Evolutionary conservation across 2,888 invertebrate species (phyloP).

Genomic region (Thelaira solivaga): DNA sequence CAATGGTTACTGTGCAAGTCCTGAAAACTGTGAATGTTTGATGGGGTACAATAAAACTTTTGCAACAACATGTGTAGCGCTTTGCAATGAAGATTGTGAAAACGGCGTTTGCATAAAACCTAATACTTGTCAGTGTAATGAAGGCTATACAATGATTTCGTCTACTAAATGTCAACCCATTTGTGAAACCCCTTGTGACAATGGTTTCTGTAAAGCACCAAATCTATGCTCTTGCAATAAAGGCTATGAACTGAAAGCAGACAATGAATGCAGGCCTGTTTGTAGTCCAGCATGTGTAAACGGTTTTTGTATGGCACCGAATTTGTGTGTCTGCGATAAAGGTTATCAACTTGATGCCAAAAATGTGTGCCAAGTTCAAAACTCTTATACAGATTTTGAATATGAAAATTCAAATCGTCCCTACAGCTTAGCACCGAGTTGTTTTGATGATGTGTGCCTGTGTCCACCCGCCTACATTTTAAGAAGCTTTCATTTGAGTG

Average conservation of each 20-base stretch:
- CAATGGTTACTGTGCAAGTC: slow-evolving; percentile 71
- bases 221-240: slow-evolving; percentile 51
- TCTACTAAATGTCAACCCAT: slow-evolving; percentile 44
- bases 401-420: background rate
- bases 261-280: slow-evolving; percentile 1
- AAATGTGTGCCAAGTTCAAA: slow-evolving; percentile 15
- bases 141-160: slow-evolving; percentile 64
- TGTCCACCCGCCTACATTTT: slow-evolving; percentile 8
- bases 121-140: slow-evolving; percentile 74
- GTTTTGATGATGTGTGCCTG: slow-evolving; percentile 7
- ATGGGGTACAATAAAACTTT: slow-evolving; percentile 15
- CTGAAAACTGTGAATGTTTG: slow-evolving; percentile 67
- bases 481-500: background rate
- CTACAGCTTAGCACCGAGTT: background rate
- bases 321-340: slow-evolving; percentile 46
- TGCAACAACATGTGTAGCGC: slow-evolving; percentile 37
- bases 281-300: slow-evolving; percentile 26
- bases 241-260: slow-evolving; percentile 3
- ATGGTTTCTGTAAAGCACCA: slow-evolving; percentile 58
- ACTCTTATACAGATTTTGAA: background rate
- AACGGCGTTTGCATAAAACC: slow-evolving; percentile 84
- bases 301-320: slow-evolving; percentile 52
- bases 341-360: background rate
- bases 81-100: slow-evolving; percentile 79
- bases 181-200: slow-evolving; percentile 38